Evolutionary conservation across 2,113 vertebrate species (phyloP).

Genomic region (Lampris incognitus): DNA sequence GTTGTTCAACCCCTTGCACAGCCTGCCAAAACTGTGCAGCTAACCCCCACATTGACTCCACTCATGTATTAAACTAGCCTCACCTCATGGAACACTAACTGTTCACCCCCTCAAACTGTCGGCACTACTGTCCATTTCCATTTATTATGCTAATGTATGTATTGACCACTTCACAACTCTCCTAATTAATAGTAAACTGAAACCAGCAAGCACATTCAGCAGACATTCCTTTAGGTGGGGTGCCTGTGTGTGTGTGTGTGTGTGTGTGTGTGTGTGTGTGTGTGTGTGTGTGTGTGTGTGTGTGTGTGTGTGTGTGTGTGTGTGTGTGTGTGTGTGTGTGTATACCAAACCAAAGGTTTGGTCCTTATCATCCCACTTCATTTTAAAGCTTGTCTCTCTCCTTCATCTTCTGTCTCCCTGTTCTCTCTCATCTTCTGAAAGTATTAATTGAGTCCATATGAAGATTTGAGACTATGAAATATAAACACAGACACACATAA

Average conservation of each 20-base stretch:
- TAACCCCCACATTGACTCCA: conserved; percentile 57
- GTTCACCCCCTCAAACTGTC: conserved; percentile 26
- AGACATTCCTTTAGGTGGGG: conserved; percentile 62
- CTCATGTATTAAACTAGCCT: conserved; percentile 78
- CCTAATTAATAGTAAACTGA: conserved; percentile 65
- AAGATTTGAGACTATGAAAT: conserved; percentile 43
- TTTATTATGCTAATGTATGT: conserved; percentile 68
- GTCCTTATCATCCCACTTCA: conserved; percentile 16
- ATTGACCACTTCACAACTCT: conserved; percentile 53
- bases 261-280: not conserved
- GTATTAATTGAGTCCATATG: conserved; percentile 5
- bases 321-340: not conserved
- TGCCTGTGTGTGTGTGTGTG: not conserved
- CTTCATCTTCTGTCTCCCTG: conserved; percentile 19
- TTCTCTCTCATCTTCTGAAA: conserved; percentile 44
- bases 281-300: not conserved
- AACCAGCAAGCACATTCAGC: conserved; percentile 65
- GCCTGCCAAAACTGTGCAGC: conserved; percentile 64
- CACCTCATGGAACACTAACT: conserved; percentile 49
- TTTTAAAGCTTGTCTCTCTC: not conserved
- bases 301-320: not conserved
- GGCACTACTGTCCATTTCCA: conserved; percentile 28
- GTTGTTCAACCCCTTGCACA: conserved; percentile 67
- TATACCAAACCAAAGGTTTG: not conserved
- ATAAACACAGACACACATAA: not conserved